Base-by-base conservation (phyloP, 2,888 invertebrate species). In the Liopterus haemorrhoidalis region DNA sequence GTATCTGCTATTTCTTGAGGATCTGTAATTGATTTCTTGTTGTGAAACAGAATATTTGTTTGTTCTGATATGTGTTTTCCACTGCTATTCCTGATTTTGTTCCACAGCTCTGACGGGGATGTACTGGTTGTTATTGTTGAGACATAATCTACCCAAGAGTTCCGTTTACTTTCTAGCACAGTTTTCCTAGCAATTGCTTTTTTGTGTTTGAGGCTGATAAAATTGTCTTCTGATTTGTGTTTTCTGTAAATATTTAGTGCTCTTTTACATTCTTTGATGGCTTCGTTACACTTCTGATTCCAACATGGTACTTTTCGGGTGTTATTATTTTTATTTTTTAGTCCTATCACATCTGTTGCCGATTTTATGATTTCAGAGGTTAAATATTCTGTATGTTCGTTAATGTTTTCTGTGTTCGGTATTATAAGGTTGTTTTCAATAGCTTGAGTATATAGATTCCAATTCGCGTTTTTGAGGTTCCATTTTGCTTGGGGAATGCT, bases 251-350 rank as follows among this genome's bases (percentile, higher is more conserved):
- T 36, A 24, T 49, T 50, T 15, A 49, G 36, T 15, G 49, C 50
- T 19, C 6, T 32, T 45, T 50, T 49, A 15, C 28, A 19, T 11
- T 37, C 33, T 22, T 21, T 40, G 5, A 41, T 21, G 8, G 45
- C 31, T 16, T 31, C 38, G 12, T 35, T n/a, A 37, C 48, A 50
- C 12, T 30, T 32, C 4, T 39, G 30, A 27, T 50, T 49, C 46
- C 48, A 50, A 48, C 50, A 49, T 5, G 50, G 46, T 4, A 45
- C 38, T 28, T n/a, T n/a, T n/a, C n/a, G n/a, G n/a, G n/a, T n/a
- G n/a, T n/a, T n/a, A n/a, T n/a, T n/a, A n/a, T n/a, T n/a, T n/a
- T n/a, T n/a, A n/a, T n/a, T n/a, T n/a, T n/a, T n/a, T n/a, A n/a
- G n/a, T n/a, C n/a, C n/a, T n/a, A n/a, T n/a, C n/a, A n/a, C n/a